Conservation (phyloP, 2,888 invertebrate species). For the Drosophila neonasuta region DNA sequence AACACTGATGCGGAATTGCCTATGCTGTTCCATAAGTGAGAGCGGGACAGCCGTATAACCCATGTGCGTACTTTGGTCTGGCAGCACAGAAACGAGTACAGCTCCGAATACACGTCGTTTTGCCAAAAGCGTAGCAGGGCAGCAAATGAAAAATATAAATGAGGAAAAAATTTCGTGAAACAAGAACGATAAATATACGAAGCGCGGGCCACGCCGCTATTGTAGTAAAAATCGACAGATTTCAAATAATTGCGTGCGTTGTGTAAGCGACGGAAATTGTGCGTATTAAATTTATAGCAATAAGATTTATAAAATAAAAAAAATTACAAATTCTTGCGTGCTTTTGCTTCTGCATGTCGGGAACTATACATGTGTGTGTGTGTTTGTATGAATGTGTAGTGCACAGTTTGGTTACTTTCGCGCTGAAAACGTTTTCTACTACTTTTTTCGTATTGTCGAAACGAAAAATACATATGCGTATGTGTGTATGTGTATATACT, state of each 20-base stretch:
- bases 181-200: conserved; percentile 58
- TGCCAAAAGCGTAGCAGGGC: conserved; percentile 71
- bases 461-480: conserved; percentile 28
- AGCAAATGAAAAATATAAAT: conserved; percentile 72
- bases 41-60: conserved; percentile 45
- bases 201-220: conserved; percentile 67
- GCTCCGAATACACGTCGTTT: conserved; percentile 78
- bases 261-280: conserved; percentile 54
- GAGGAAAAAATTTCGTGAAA: conserved; percentile 67
- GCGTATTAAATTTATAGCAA: conserved; percentile 53
- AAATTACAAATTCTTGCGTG: conserved; percentile 72
- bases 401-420: conserved; percentile 68
- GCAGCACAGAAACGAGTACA: conserved; percentile 73
- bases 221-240: conserved; percentile 49
- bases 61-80: conserved; percentile 69
- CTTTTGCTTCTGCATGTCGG: conserved; percentile 58
- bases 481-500: conserved; percentile 23
- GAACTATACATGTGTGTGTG: conserved; percentile 26
- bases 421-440: conserved; percentile 71
- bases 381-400: conserved; percentile 48
- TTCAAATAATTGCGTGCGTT: conserved; percentile 46
- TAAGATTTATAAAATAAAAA: conserved; percentile 56
- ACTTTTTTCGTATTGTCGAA: conserved; percentile 44
- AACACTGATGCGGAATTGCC: conserved; percentile 44
- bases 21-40: conserved; percentile 32